Percentiles rank a stretch among this genome's conserved stretches.
phyloP scores from a whole-genome alignment of 2,113 vertebrate species.

The Helogale parvula region DNA sequence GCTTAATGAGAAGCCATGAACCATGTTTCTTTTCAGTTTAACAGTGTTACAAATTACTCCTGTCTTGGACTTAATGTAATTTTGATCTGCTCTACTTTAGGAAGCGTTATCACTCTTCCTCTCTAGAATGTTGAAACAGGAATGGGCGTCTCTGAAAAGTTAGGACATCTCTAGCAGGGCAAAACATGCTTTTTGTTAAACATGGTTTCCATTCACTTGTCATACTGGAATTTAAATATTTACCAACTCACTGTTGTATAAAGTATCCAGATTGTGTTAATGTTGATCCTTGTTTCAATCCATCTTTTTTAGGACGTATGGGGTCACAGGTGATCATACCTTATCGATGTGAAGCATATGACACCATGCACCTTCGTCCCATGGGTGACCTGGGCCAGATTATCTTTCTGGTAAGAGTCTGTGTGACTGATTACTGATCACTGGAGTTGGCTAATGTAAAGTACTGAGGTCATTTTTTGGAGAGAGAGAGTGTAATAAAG shows the following conservation, averaged over 20 bases:
- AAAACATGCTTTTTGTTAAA: not conserved
- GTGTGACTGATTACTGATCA: not conserved
- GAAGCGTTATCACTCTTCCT: not conserved
- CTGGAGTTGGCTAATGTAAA: not conserved
- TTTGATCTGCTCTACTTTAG: not conserved
- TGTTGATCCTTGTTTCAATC: slow-evolving; percentile 23
- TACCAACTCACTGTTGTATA: not conserved
- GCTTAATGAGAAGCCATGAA: not conserved
- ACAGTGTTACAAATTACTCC: not conserved
- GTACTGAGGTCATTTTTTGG: not conserved
- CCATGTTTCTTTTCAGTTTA: not conserved
- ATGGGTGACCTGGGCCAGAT: slow-evolving; percentile 98
- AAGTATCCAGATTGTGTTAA: not conserved
- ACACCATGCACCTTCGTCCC: slow-evolving; percentile 92
- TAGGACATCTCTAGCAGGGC: not conserved
- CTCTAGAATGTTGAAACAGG: not conserved
- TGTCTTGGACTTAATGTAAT: not conserved
- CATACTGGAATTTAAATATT: not conserved
- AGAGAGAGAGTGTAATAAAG: not conserved
- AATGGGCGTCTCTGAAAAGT: not conserved
- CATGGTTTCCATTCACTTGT: not conserved
- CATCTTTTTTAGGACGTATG: slow-evolving; percentile 88
- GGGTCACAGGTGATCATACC: slow-evolving; percentile 95
- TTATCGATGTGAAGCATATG: slow-evolving; percentile 94
- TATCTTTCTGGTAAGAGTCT: slow-evolving; percentile 91